A percentile compares a stretch with the other conserved stretches of the same genome.
These are phyloP conservation scores for Rhamphomyia laevipes DNA, from an alignment of 2,888 invertebrate species.

Conservation along the genomic window DNA sequence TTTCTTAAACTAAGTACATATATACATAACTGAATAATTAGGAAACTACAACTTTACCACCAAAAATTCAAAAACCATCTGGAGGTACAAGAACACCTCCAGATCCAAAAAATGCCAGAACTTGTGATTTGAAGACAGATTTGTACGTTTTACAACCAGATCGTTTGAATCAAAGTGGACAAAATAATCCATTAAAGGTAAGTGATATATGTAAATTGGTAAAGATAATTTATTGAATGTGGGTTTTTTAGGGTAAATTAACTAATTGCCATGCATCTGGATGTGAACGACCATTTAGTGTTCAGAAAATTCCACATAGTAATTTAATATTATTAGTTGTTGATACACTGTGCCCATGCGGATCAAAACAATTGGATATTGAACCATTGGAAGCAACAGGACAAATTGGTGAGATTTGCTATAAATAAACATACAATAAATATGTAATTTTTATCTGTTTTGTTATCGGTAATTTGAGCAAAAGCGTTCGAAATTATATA, in stretches of 20 bases:
- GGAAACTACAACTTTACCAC: slow-evolving; percentile 33
- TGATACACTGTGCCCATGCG: slow-evolving; percentile 79
- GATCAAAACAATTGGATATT: slow-evolving; percentile 74
- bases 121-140: slow-evolving; percentile 80
- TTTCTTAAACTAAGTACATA: neutral
- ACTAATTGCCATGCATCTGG: slow-evolving; percentile 81
- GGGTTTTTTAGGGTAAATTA: slow-evolving; percentile 50
- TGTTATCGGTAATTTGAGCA: no score
- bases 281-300: slow-evolving; percentile 85
- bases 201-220: neutral
- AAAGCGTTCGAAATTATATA: no score
- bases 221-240: neutral
- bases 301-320: slow-evolving; percentile 82
- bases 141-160: slow-evolving; percentile 76
- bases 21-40: slow-evolving; percentile 11
- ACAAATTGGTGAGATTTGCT: slow-evolving; percentile 36
- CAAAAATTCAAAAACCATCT: slow-evolving; percentile 29
- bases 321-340: slow-evolving; percentile 81
- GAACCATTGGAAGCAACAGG: slow-evolving; percentile 58
- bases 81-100: slow-evolving; percentile 38
- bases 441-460: no score
- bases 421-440: neutral
- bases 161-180: slow-evolving; percentile 60
- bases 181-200: slow-evolving; percentile 68
- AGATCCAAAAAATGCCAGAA: slow-evolving; percentile 51